phyloP scores from a whole-genome alignment of 2,113 vertebrate species.

The Chaetodon auriga region DNA sequence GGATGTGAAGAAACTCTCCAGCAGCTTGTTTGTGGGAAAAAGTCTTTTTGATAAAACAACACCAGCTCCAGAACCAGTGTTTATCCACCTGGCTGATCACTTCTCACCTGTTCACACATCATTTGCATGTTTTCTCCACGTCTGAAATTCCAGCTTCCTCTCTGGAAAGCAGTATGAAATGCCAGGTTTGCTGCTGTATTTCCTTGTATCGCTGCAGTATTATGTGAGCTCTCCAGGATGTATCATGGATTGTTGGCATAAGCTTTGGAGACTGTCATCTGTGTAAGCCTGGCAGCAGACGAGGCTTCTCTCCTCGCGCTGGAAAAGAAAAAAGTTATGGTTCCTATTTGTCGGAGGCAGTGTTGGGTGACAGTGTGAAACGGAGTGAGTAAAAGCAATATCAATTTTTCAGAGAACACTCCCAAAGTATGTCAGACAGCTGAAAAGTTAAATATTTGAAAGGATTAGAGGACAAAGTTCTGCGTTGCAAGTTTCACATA shows the following conservation, averaged over 20 bases:
- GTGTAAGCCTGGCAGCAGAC: slow-evolving; percentile 54
- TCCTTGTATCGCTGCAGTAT: slow-evolving; percentile 5
- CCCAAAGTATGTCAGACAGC: slow-evolving; percentile 47
- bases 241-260: slow-evolving; percentile 49
- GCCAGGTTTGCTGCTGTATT: slow-evolving; percentile 19
- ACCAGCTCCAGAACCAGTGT: not conserved
- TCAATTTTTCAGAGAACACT: slow-evolving; percentile 69
- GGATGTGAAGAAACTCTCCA: not conserved
- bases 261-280: slow-evolving; percentile 50
- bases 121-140: slow-evolving; percentile 27
- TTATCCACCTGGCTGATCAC: too few relatives aligned
- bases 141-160: not conserved
- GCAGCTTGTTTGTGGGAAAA: not conserved
- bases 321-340: slow-evolving; percentile 44
- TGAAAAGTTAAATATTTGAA: slow-evolving; percentile 70
- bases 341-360: slow-evolving; percentile 66
- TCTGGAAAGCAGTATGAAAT: slow-evolving; percentile 7
- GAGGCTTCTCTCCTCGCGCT: slow-evolving; percentile 46
- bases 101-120: slow-evolving; percentile 8
- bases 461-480: slow-evolving; percentile 64
- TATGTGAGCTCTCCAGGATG: slow-evolving; percentile 35
- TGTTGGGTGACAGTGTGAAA: slow-evolving; percentile 72
- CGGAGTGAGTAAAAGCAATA: slow-evolving; percentile 74
- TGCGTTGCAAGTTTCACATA: slow-evolving; percentile 6
- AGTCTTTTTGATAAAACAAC: not conserved